Base-by-base conservation (phyloP, 2,797 vertebrate species). In the Myiotriccus ornatus region DNA sequence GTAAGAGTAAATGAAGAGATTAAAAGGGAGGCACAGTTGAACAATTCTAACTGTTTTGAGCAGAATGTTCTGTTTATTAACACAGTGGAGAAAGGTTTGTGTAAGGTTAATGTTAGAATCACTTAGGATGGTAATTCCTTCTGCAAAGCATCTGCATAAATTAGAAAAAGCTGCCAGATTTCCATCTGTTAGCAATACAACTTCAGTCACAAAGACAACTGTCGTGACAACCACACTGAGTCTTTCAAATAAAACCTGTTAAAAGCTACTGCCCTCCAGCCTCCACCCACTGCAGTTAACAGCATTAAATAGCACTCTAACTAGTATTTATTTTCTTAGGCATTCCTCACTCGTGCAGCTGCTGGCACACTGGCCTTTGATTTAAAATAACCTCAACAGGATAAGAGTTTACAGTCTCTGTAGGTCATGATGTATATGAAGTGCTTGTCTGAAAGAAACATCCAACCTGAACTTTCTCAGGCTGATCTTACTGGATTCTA, bases 211-310 rank as follows among this genome's bases (percentile, higher is more conserved):
- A 97, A 97, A 97, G 96, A 98, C 97, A 97, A 97, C 97, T 97
- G 95, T 97, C 87, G 84, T 98, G 97, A 98, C 97, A 97, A 97
- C 95, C 97, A 94, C 95, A 97, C 91, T 28, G 79, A 97, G 97
- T 97, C 95, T 98, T 98, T 97, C 97, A 97, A 98, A 98, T 97
- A 97, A 97, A 98, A 98, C 95, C 97, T 97, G 97, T 97, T 98
- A 97, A 97, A 98, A 97, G 94, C 96, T 97, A 95, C 97, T 98
- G 97, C 96, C 95, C 97, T 97, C 93, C 96, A 97, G 92, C 96
- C 96, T 97, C 96, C 90, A 86, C 95, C 96, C 96, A 96, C 89
- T 96, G 95, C 83, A 95, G 96, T 97, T 96, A 97, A 96, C 84
- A 19, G 94, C 95, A 95, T 97, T 97, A 97, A 97, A 96, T 94